Evolutionary conservation across 2,888 invertebrate species (phyloP), one percentile per base, ranked within the genome.

Genomic region (Agrilus biguttatus): DNA sequence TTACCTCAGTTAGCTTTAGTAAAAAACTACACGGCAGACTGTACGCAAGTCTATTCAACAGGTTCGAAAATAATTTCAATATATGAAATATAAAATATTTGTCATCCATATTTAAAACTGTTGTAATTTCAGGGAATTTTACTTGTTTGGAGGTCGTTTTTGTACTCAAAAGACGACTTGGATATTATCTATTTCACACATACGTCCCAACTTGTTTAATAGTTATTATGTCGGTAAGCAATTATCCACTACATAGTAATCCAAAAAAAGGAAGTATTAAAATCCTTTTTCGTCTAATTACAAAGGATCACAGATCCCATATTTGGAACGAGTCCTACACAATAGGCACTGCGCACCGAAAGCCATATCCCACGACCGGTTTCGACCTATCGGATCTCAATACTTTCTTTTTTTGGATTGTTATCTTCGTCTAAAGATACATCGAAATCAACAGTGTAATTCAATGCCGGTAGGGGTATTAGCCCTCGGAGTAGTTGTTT

Each of bases 121-220:
- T 36, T n/a, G 41, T 46, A 33, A 51, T 55, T 60, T 33, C 68
- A 85, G 87, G 91, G 38, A 91, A 91, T 66, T 92, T 91, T 64
- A 91, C 90, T 1, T 92, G 92, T 52, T 68, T 92, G 54, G 89
- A 90, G 62, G 91, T 92, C 37, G 79, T 90, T 47, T 92, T 92
- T 66, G 86, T 86, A 41, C 66, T 92, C 54, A 89, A 90, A 62
- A 75, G 92, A 23, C 80, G 91, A 4, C 73, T 92, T 41, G 91
- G 91, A 2, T 92, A 91, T 65, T 91, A 90, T 61, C 72, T 92
- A 41, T 91, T 92, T 69, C 91, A 92, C 67, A 91, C 91, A 0
- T 92, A 92, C 62, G 85, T 92, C 57, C 92, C 92, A 4, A 91
- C 91, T 13, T 91, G 90, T 61, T 75, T 92, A 57, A 92, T 93